Evolutionary conservation across 2,797 vertebrate genomes (phyloP).

Genomic region (Psittacula echo): DNA sequence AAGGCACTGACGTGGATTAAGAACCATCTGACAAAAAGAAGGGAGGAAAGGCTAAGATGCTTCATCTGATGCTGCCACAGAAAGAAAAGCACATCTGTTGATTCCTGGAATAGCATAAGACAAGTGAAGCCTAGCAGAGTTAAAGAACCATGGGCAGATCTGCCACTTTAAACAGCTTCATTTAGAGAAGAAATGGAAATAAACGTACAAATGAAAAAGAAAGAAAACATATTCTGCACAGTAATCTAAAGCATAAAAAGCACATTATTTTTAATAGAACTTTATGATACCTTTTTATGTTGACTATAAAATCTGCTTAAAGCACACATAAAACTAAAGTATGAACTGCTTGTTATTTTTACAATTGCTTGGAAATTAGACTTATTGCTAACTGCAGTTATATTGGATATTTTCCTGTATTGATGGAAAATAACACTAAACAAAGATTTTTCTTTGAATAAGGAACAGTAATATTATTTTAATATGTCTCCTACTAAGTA

Average conservation of each 20-base stretch:
- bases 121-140: background rate
- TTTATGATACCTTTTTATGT: slow-evolving; percentile 43
- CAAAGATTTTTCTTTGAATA: slow-evolving; percentile 7
- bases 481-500: background rate
- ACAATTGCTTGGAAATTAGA: slow-evolving; percentile 24
- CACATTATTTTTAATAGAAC: slow-evolving; percentile 40
- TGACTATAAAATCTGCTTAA: slow-evolving; percentile 28
- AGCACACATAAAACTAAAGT: slow-evolving; percentile 50
- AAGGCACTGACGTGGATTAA: background rate
- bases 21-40: background rate
- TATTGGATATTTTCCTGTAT: slow-evolving; percentile 31
- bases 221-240: background rate
- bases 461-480: slow-evolving; percentile 8
- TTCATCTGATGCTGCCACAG: background rate
- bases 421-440: slow-evolving; percentile 32
- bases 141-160: background rate
- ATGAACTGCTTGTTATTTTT: slow-evolving; percentile 40
- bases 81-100: background rate
- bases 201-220: slow-evolving; percentile 11
- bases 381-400: slow-evolving; percentile 18
- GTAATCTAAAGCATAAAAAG: slow-evolving; percentile 35
- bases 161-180: background rate
- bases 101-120: background rate
- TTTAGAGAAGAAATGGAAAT: slow-evolving; percentile 7
- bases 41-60: background rate